These are phyloP conservation scores for Archivesica marissinica DNA, from an alignment of 1,140 invertebrate genomes.

Conservation along the genomic window DNA sequence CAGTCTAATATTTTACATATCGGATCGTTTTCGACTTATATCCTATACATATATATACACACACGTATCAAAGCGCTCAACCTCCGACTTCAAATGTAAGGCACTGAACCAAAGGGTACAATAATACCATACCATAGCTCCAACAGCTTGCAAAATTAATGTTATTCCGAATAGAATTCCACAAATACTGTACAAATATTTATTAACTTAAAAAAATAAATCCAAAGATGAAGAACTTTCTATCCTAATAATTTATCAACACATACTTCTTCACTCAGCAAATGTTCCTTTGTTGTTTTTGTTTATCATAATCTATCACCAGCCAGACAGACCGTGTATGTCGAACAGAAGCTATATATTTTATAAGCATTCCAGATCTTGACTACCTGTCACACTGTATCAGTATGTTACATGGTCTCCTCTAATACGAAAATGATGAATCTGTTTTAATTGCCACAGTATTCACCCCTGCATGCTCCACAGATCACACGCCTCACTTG, in stretches of 20 bases:
- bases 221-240: no score
- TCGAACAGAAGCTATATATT: constrained; percentile 29
- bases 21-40: no score
- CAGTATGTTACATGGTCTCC: background rate
- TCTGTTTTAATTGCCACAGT: background rate
- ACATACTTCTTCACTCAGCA: no score
- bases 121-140: no score
- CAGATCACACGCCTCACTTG: background rate
- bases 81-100: no score
- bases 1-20: no score
- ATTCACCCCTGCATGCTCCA: background rate
- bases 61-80: no score
- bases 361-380: constrained; percentile 20
- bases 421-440: background rate
- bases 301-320: constrained; percentile 2
- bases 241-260: no score
- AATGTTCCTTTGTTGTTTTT: no score
- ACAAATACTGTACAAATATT: background rate
- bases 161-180: background rate
- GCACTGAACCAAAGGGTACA: no score
- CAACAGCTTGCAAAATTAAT: background rate
- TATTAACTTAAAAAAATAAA: background rate
- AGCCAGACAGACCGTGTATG: background rate
- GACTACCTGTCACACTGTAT: constrained; percentile 37
- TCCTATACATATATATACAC: no score